Percentiles rank a stretch among this genome's conserved stretches.
Evolutionary conservation across 2,888 invertebrate species (phyloP).

Genomic region (Chesias legatella): DNA sequence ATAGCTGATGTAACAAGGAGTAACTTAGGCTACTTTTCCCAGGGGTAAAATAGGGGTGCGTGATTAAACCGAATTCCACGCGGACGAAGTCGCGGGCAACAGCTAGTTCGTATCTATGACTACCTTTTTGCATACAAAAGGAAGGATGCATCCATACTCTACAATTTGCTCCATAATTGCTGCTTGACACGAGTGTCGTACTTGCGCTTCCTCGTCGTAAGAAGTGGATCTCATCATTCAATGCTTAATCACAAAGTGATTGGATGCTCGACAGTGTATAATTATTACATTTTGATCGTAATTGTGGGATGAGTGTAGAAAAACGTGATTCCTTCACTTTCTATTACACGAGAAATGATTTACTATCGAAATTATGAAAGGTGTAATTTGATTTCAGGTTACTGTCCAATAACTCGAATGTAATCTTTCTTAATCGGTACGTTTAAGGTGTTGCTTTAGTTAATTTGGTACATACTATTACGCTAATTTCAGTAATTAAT

Average conservation of each 20-base stretch:
- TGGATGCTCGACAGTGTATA: slow-evolving; percentile 16
- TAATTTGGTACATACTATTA: no score
- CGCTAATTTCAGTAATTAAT: no score
- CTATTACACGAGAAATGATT: background rate
- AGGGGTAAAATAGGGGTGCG: no score
- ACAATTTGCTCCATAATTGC: slow-evolving; percentile 23
- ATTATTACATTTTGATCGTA: slow-evolving; percentile 23
- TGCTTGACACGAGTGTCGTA: slow-evolving; percentile 12
- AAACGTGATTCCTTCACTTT: slow-evolving; percentile 10
- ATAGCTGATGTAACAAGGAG: no score
- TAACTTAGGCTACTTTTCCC: no score
- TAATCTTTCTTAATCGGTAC: no score
- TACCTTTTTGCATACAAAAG: slow-evolving; percentile 8
- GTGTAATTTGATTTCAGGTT: no score
- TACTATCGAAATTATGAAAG: no score
- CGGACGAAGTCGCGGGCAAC: no score
- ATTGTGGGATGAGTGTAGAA: slow-evolving; percentile 9
- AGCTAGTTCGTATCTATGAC: background rate
- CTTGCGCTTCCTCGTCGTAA: slow-evolving; percentile 18
- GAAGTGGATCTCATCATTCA: slow-evolving; percentile 26
- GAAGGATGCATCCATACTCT: slow-evolving; percentile 23
- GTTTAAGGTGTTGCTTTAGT: no score
- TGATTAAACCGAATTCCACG: no score
- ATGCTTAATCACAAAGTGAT: slow-evolving; percentile 16
- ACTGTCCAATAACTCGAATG: no score